These are phyloP conservation scores for Apus apus DNA, from an alignment of 2,113 vertebrate genomes.

Conservation along the genomic window DNA sequence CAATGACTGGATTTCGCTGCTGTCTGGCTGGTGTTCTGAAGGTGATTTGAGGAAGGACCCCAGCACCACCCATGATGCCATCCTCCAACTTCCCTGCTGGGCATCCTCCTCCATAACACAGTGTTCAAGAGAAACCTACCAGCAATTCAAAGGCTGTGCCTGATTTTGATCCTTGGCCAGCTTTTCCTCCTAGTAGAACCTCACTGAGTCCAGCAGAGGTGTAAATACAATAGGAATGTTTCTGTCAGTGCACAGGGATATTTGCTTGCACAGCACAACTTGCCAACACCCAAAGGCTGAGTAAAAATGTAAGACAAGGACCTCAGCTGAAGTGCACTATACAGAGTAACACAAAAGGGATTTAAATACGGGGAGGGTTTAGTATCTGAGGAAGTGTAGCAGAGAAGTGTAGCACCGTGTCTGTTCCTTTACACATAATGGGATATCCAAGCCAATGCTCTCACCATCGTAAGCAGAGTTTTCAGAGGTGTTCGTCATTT, in stretches of 20 bases:
- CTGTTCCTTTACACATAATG: not conserved
- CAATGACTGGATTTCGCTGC: not conserved
- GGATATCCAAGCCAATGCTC: not conserved
- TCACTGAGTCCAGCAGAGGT: not conserved
- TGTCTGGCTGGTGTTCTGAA: not conserved
- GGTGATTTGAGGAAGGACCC: not conserved
- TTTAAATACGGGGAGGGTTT: not conserved
- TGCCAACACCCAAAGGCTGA: not conserved
- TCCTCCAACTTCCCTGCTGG: not conserved
- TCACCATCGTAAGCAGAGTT: not conserved
- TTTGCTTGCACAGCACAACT: not conserved
- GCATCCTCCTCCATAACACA: not conserved
- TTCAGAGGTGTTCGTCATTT: not conserved
- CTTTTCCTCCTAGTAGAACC: not conserved
- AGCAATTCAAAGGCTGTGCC: not conserved
- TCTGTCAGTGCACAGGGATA: not conserved
- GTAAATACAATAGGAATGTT: not conserved
- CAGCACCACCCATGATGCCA: accelerated
- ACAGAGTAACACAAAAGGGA: not conserved
- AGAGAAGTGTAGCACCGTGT: not conserved
- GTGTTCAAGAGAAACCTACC: not conserved
- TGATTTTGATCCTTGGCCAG: not conserved
- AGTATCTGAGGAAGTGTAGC: not conserved
- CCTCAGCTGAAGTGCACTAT: not conserved
- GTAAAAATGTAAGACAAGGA: not conserved